Evolutionary conservation across 2,888 invertebrate species (phyloP), one percentile per base, ranked within the genome.

Genomic region (Lamproptera curius): DNA sequence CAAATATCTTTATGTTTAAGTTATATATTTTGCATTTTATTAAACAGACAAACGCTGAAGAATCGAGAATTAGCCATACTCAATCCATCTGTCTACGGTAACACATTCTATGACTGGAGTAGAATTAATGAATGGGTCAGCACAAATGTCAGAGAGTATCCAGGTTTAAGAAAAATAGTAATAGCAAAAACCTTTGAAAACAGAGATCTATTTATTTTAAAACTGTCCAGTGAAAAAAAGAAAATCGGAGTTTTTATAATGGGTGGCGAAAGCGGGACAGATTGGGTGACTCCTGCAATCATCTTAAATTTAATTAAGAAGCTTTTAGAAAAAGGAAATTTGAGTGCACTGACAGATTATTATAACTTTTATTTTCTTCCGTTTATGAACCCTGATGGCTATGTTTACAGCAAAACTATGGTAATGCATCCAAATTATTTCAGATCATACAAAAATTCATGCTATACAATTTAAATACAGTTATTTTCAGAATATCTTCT

Each of bases 361-460:
- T 82, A 68, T 58, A 73, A 77, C 55, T 70, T 84, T 51, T 84
- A 82, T 55, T 62, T 85, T 48, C 50, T 83, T 4, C 86, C 86
- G 37, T 52, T 81, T 16, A 57, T 78, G n/a, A 86, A 86, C 62
- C 84, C 85, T 46, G 86, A 86, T 73, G 86, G 86, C 15, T 84
- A 80, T 63, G 64, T 56, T 8, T 76, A 66, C 52, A 82, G 76
- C 47, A 65, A 65, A 51, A 56, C 51, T 35, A 46, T 58, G 65
- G 84, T 84, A 66, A 58, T 54, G 46, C 16, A 17, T 33, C 38
- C n/a, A 26, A 42, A 11, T 10, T 17, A 45, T 5, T 20, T 20
- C 20, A 20, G n/a, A n/a, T n/a, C 41, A 17, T 11, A 35, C 5
- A 36, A 16, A 37, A 35, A 31, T 14, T 36, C 1, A 37, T 44